Evolutionary conservation across 2,113 vertebrate genomes (phyloP).

Genomic region (Loxodonta africana): DNA sequence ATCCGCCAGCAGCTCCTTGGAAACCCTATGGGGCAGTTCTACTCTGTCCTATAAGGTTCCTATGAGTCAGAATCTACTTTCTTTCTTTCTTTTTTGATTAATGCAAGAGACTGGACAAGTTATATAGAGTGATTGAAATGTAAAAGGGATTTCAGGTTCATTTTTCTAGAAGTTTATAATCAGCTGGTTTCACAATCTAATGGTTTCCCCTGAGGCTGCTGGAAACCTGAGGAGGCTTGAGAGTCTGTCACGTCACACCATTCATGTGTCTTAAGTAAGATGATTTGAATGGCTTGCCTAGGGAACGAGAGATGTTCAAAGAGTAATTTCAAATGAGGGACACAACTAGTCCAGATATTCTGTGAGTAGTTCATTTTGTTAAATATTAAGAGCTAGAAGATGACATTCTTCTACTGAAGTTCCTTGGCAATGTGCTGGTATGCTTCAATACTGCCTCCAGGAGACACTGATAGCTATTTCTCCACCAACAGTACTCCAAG

Average conservation of each 20-base stretch:
- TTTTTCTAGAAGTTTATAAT: not conserved
- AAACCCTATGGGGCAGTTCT: too few relatives aligned
- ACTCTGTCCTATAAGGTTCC: too few relatives aligned
- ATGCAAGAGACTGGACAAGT: not conserved
- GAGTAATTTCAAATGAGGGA: not conserved
- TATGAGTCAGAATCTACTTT: too few relatives aligned
- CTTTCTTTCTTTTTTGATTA: too few relatives aligned
- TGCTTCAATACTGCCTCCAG: not conserved
- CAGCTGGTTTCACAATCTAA: not conserved
- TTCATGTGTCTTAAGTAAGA: not conserved
- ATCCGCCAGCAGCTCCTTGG: too few relatives aligned
- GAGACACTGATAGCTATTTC: not conserved
- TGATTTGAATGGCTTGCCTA: not conserved
- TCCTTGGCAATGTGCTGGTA: not conserved
- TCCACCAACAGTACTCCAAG: not conserved
- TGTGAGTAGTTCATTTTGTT: not conserved
- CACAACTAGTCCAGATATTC: not conserved
- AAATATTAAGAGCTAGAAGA: constrained; percentile 8
- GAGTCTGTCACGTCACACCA: not conserved
- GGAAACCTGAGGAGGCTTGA: not conserved
- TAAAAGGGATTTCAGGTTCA: not conserved
- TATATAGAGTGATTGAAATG: not conserved
- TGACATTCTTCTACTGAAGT: not conserved
- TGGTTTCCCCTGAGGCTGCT: not conserved
- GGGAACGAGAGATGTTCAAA: not conserved